Evolutionary conservation across 2,888 invertebrate species (phyloP).

Genomic region (Prosapia bicincta): DNA sequence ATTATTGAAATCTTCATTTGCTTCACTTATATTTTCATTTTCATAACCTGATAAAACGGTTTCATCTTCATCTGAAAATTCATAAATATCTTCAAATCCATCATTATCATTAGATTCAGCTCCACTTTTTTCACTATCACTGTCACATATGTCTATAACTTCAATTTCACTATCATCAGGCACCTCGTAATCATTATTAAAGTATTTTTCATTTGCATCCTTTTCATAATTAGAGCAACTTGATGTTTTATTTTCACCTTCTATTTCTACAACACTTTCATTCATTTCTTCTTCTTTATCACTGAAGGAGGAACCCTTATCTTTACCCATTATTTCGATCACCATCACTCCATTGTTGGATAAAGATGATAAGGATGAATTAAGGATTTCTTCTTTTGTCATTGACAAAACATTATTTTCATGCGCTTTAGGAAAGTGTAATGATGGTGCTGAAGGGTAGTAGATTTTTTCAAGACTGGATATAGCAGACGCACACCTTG

Average conservation of each 20-base stretch:
- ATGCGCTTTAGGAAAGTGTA: not conserved
- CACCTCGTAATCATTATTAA: not conserved
- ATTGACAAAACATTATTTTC: not conserved
- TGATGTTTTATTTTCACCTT: no score
- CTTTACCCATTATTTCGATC: not conserved
- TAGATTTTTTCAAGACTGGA: not conserved
- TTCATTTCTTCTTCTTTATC: no score
- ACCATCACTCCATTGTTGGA: not conserved
- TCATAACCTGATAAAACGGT: no score
- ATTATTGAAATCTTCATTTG: no score
- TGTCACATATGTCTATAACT: not conserved
- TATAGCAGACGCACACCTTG: not conserved
- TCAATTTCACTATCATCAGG: not conserved
- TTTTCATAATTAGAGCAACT: not conserved
- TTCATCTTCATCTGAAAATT: not conserved
- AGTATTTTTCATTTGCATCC: not conserved
- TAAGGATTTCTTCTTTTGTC: not conserved
- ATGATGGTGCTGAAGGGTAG: not conserved
- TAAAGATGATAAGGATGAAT: not conserved
- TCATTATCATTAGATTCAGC: not conserved
- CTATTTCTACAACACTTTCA: no score
- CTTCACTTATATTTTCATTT: no score
- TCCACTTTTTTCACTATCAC: not conserved
- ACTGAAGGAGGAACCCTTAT: no score
- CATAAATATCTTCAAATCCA: not conserved